Percentiles rank a stretch among this genome's conserved stretches.
Evolutionary conservation across 2,888 invertebrate species (phyloP).

Genomic region (Euspilapteryx auroguttella): DNA sequence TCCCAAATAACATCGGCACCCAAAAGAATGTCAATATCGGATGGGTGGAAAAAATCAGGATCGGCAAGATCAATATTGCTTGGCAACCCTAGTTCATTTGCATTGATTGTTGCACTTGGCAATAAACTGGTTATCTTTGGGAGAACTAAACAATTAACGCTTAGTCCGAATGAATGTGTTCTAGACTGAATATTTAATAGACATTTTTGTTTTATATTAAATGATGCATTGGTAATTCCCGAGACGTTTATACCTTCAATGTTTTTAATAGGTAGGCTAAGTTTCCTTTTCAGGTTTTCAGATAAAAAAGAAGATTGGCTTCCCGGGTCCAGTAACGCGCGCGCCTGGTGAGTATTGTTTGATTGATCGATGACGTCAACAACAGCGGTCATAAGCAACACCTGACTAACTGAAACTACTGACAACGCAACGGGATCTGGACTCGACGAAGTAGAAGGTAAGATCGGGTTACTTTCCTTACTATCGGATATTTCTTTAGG

Average conservation of each 20-base stretch:
- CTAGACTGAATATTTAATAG: too few species aligned
- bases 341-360: slow-evolving; percentile 4
- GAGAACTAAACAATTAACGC: too few species aligned
- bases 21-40: too few species aligned
- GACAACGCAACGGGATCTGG: slow-evolving; percentile 4
- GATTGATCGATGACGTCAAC: slow-evolving; percentile 2
- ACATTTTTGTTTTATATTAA: slow-evolving; percentile 3
- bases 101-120: too few species aligned
- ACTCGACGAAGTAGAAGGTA: neutral
- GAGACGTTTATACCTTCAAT: slow-evolving; percentile 4
- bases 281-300: slow-evolving; percentile 1
- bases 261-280: neutral
- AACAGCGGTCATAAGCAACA: slow-evolving; percentile 5
- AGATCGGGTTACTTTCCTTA: neutral
- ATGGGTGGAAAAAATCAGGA: too few species aligned
- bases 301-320: slow-evolving; percentile 6
- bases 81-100: too few species aligned
- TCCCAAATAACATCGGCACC: too few species aligned
- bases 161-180: too few species aligned
- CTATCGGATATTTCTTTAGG: neutral
- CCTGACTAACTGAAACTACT: neutral
- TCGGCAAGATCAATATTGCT: too few species aligned
- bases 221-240: slow-evolving; percentile 5
- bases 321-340: slow-evolving; percentile 5
- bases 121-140: too few species aligned